A percentile compares a stretch with the other conserved stretches of the same genome.
phyloP scores from a whole-genome alignment of 2,888 invertebrate genomes.

The Dasysyrphus tricinctus region DNA sequence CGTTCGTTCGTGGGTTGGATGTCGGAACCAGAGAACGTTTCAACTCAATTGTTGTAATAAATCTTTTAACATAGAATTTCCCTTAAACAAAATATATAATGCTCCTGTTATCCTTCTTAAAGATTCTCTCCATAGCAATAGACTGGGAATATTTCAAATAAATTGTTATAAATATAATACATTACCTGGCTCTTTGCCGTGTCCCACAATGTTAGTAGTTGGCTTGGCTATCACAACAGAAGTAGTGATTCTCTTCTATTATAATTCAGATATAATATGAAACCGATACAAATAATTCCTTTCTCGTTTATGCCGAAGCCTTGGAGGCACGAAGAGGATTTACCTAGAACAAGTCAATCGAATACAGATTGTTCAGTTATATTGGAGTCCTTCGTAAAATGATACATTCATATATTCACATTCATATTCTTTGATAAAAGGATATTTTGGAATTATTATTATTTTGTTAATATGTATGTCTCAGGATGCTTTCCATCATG shows the following conservation, averaged over 20 bases:
- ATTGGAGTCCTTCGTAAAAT: slow-evolving; percentile 1
- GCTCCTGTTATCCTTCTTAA: slow-evolving; percentile 49
- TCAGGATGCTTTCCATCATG: neutral
- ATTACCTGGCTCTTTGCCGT: slow-evolving; percentile 41
- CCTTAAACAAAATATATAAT: slow-evolving; percentile 9
- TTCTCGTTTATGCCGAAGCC: slow-evolving; percentile 29
- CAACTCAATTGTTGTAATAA: slow-evolving; percentile 68
- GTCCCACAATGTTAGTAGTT: neutral
- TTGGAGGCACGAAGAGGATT: slow-evolving; percentile 46
- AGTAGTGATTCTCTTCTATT: slow-evolving; percentile 3
- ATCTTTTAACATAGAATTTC: slow-evolving; percentile 19
- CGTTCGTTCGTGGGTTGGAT: slow-evolving; percentile 1
- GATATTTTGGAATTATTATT: slow-evolving; percentile 16
- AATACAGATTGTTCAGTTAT: slow-evolving; percentile 38
- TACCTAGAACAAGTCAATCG: slow-evolving; percentile 58
- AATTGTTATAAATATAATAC: slow-evolving; percentile 27
- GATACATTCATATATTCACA: neutral
- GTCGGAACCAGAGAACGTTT: slow-evolving; percentile 35
- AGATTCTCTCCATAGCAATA: slow-evolving; percentile 44
- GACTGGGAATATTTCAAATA: slow-evolving; percentile 67
- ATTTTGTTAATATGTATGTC: neutral
- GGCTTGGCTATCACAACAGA: slow-evolving; percentile 8
- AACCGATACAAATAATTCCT: slow-evolving; percentile 47
- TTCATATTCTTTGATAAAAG: neutral
- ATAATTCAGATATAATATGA: slow-evolving; percentile 40